Percentiles rank a stretch among this genome's conserved stretches.
Evolutionary conservation across 2,888 invertebrate genomes (phyloP).

Genomic region (Lithophane ornitopus): DNA sequence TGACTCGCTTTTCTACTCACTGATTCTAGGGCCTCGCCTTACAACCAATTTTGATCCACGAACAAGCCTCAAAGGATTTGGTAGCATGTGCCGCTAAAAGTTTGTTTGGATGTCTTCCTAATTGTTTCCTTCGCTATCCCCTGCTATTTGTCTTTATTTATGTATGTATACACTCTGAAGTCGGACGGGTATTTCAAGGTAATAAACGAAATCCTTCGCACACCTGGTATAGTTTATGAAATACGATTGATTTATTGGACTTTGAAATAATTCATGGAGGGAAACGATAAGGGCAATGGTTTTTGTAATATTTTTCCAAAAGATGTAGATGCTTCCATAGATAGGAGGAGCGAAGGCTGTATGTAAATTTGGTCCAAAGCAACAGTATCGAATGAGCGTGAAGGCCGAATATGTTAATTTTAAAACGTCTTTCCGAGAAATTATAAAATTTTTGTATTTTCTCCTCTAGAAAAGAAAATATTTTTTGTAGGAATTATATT

Average conservation of each 20-base stretch:
- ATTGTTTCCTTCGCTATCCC: conserved; percentile 42
- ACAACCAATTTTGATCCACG: conserved; percentile 29
- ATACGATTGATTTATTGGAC: conserved; percentile 30
- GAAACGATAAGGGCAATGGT: neutral
- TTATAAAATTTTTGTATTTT: neutral
- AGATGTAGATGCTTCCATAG: no score
- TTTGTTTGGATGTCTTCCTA: conserved; percentile 39
- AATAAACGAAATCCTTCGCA: neutral
- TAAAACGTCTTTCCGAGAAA: neutral
- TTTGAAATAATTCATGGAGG: neutral
- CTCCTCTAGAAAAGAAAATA: no score
- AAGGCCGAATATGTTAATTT: neutral
- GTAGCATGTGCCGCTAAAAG: conserved; percentile 47
- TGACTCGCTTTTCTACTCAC: neutral
- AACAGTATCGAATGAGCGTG: neutral
- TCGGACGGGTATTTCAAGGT: conserved; percentile 1
- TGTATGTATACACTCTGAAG: conserved; percentile 10
- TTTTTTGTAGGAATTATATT: neutral
- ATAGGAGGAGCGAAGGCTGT: neutral
- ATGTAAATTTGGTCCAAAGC: neutral
- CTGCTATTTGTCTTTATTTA: conserved; percentile 32
- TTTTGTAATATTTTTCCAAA: neutral
- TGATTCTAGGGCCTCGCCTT: neutral
- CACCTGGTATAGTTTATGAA: conserved; percentile 16
- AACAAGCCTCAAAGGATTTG: conserved; percentile 36